Base-by-base conservation (phyloP, 2,113 vertebrate genomes). In the Lutjanus erythropterus region DNA sequence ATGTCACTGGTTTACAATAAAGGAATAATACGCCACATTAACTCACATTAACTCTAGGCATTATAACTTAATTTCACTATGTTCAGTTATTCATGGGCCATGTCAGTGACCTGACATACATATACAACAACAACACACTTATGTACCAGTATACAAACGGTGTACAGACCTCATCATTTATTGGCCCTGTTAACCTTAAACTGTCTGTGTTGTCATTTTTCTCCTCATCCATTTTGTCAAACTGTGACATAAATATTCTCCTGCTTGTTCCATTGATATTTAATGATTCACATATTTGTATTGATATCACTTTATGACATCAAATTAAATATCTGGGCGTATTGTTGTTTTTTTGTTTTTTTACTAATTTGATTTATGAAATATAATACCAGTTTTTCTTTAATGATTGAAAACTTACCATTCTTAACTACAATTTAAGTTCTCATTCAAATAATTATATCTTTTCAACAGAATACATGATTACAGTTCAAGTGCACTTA, bases 41-140 rank as follows among this genome's bases (percentile, higher is more conserved):
- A 52, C 5, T 21, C 29, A n/a, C 8, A n/a, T 64, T n/a, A 42
- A 12, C 46, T 11, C 3, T 0, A 21, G 46, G n/a, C 41, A 46
- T 75, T 55, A 46, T 29, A 53, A 69, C 23, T 23, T 61, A 4
- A 31, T 75, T 75, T 21, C 15, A 55, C 21, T 44, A 16, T 23
- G 55, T 49, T 47, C 53, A 15, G n/a, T 53, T 42, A 33, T 9
- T 49, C 5, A 9, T 23, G 14, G 6, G 25, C 21, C 6, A n/a
- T 10, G 12, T 6, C 49, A 33, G 35, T 14, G 9, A 31, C 19
- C 23, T 15, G 44, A n/a, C 6, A 31, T 18, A n/a, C 42, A 60
- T 35, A 68, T 68, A 64, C 10, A 52, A 21, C 70, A 74, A 64
- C 10, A 52, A 21, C 70, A 31, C 23, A 71, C 3, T 25, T n/a